Conservation (phyloP, 92 coral and sea anemone species). For the Palythoa caribaeorum region DNA sequence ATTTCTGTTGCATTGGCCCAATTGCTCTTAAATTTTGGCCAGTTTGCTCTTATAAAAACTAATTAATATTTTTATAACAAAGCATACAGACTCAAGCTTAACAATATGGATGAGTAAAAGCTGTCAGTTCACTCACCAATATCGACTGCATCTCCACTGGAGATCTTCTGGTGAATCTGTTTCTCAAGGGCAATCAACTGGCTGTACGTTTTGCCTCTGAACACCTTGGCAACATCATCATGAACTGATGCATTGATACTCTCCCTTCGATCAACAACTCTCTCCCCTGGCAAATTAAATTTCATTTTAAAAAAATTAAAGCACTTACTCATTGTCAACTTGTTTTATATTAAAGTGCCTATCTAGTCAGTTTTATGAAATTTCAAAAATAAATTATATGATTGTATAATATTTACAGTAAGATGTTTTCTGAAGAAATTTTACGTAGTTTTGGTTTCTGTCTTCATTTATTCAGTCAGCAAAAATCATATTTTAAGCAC, state of each 20-base stretch:
- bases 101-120: neutral
- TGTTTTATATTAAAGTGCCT: neutral
- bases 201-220: slow-evolving; percentile 86
- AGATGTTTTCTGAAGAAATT: no score
- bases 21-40: no score
- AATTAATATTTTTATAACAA: no score
- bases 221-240: slow-evolving; percentile 85
- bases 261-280: slow-evolving; percentile 81
- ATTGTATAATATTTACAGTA: no score
- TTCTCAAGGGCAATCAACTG: slow-evolving; percentile 88
- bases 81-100: no score
- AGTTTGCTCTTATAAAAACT: no score
- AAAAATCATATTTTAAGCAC: no score
- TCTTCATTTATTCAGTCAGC: no score
- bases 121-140: slow-evolving; percentile 68
- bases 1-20: no score
- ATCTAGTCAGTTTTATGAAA: no score
- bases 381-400: no score
- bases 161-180: slow-evolving; percentile 89
- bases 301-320: neutral
- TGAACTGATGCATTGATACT: slow-evolving; percentile 90
- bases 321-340: neutral
- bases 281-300: slow-evolving; percentile 5
- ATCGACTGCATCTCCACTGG: slow-evolving; percentile 97
- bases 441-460: no score